A percentile compares a stretch with the other conserved stretches of the same genome.
phyloP scores from a whole-genome alignment of 2,888 invertebrate genomes.

The Leptopilina drosophilae region DNA sequence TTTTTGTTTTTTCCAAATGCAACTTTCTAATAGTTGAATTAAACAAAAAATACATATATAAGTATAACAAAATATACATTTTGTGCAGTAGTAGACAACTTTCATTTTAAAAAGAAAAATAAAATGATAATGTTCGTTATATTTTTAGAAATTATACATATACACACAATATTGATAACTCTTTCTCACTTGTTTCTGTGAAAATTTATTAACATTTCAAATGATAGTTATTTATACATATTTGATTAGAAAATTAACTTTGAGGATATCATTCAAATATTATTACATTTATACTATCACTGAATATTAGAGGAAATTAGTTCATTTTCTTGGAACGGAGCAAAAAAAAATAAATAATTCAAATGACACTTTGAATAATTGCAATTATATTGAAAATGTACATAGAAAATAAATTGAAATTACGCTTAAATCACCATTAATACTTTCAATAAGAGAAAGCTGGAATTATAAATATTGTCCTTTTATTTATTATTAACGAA shows the following conservation, averaged over 20 bases:
- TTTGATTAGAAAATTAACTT: slow-evolving; percentile 12
- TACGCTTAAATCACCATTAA: not conserved
- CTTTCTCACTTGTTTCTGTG: slow-evolving; percentile 12
- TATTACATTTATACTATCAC: no score
- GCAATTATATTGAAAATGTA: no score
- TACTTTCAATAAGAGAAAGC: slow-evolving; percentile 11
- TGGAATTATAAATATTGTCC: not conserved
- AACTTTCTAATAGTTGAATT: not conserved
- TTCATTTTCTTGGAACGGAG: not conserved
- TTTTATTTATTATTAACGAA: not conserved
- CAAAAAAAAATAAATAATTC: not conserved
- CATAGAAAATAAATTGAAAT: not conserved
- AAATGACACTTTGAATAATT: not conserved
- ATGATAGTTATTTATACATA: not conserved
- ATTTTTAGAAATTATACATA: slow-evolving; percentile 7
- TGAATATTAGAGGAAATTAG: not conserved
- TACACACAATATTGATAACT: not conserved
- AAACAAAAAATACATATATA: not conserved
- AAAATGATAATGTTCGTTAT: slow-evolving; percentile 10
- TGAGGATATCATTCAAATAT: not conserved
- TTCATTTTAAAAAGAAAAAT: slow-evolving; percentile 21
- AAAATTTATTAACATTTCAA: slow-evolving; percentile 1
- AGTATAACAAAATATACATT: not conserved
- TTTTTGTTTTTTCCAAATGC: not conserved
- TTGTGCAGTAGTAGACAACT: slow-evolving; percentile 22